These are phyloP conservation scores for Monopis laevigella DNA, from an alignment of 2,888 invertebrate genomes.

Conservation along the genomic window DNA sequence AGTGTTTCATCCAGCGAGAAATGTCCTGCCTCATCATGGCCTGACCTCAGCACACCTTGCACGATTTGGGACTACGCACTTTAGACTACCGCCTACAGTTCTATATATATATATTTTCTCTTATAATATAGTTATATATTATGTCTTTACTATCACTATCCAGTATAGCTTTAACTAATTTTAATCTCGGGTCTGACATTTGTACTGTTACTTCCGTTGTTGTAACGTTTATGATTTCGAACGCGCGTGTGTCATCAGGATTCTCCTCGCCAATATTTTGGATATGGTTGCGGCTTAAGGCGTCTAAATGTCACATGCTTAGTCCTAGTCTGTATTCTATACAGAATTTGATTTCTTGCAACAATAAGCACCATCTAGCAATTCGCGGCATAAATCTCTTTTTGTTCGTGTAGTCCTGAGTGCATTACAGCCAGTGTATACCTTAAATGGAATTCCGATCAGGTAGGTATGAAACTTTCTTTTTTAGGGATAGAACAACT, in stretches of 20 bases:
- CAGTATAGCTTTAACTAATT: conserved; percentile 11
- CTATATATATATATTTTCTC: conserved; percentile 14
- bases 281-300: conserved; percentile 6
- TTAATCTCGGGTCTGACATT: conserved; percentile 8
- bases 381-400: conserved; percentile 19
- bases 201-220: conserved; percentile 15
- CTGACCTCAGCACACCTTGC: conserved; percentile 18
- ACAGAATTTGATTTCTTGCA: conserved; percentile 3
- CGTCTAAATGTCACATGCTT: conserved; percentile 8
- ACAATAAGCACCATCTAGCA: conserved; percentile 12
- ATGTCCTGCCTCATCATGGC: conserved; percentile 20
- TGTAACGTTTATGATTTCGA: conserved; percentile 3
- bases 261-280: neutral
- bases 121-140: conserved; percentile 13
- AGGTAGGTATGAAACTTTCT: conserved; percentile 23
- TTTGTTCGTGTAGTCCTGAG: conserved; percentile 23
- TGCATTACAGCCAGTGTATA: conserved; percentile 25
- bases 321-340: conserved; percentile 10
- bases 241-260: neutral
- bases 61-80: conserved; percentile 17
- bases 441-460: conserved; percentile 20
- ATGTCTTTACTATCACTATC: conserved; percentile 14
- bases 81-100: conserved; percentile 14
- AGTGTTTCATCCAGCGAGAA: conserved; percentile 17
- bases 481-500: conserved; percentile 20